Evolutionary conservation across 2,888 invertebrate genomes (phyloP), one percentile per base, ranked within the genome.

Genomic region (Pterobdella sp.): DNA sequence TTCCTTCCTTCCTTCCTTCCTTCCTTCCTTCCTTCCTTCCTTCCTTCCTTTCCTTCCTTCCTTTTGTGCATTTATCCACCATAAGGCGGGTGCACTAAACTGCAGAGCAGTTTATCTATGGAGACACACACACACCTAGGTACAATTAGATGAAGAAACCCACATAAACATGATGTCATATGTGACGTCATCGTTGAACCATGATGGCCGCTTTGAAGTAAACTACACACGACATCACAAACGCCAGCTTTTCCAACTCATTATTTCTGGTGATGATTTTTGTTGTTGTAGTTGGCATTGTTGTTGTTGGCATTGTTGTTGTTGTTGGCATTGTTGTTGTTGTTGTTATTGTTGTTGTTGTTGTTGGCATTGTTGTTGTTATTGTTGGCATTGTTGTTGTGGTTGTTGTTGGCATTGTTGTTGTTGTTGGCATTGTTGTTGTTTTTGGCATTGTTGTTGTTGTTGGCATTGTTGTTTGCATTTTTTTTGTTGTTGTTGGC

Each of bases 371-470:
- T 56, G n/a, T 56, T 22, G n/a, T 22, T 56, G 4, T 22, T 56
- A 3, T 18, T 56, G n/a, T 22, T 14, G 4, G 4, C 26, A n/a
- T 56, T 56, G 4, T 56, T 56, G 4, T 18, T 22, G n/a, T 14
- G 18, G n/a, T 56, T 56, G n/a, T 18, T 56, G 10, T 56, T 56
- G n/a, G 18, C 26, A n/a, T 56, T 56, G 10, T 14, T 56, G 10
- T 26, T 56, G n/a, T 56, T 56, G n/a, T 56, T 56, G n/a, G 18
- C 26, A n/a, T 56, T 56, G 60, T 18, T 56, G n/a, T 56, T 56
- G n/a, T 56, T 56, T 4, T 56, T 56, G 4, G 4, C 26, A n/a
- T 18, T 56, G n/a, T 22, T 56, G n/a, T 56, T 14, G n/a, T 56
- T 56, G n/a, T 42, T 42, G 49, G 26, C 26, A n/a, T 14, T 56